Evolutionary conservation across 2,888 invertebrate species (phyloP).

Genomic region (Parnassius orleans): DNA sequence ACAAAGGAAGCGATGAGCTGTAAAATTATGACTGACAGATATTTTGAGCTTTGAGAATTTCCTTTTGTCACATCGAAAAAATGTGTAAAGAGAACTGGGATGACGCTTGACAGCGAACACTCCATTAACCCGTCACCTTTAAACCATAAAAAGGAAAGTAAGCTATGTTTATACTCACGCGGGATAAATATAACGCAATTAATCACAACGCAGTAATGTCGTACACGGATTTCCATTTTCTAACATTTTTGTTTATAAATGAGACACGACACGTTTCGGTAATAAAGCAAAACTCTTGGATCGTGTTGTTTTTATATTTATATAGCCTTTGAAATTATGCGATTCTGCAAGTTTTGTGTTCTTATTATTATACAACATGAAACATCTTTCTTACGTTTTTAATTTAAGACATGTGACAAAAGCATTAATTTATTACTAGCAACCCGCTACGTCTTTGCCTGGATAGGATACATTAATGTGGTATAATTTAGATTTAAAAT

Average conservation of each 20-base stretch:
- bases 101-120: conserved; percentile 25
- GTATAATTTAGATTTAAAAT: too few species aligned
- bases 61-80: background rate
- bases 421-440: too few species aligned
- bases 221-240: conserved; percentile 66
- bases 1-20: conserved; percentile 24
- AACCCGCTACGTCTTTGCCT: too few species aligned
- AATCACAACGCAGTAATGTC: conserved; percentile 52
- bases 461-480: too few species aligned
- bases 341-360: conserved; percentile 9
- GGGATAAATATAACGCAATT: conserved; percentile 51
- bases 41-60: conserved; percentile 24
- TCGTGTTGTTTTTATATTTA: conserved; percentile 43
- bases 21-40: conserved; percentile 26
- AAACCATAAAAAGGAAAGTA: conserved; percentile 17
- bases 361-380: background rate
- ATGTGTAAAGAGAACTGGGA: conserved; percentile 16
- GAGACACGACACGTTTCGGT: conserved; percentile 31
- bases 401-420: background rate
- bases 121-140: conserved; percentile 26
- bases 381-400: background rate
- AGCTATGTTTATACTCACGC: conserved; percentile 37
- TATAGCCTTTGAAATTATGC: conserved; percentile 36
- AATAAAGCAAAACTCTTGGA: conserved; percentile 40
- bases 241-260: conserved; percentile 56